Evolutionary conservation across 2,888 invertebrate species (phyloP).

Genomic region (Tenthredo mesomela): DNA sequence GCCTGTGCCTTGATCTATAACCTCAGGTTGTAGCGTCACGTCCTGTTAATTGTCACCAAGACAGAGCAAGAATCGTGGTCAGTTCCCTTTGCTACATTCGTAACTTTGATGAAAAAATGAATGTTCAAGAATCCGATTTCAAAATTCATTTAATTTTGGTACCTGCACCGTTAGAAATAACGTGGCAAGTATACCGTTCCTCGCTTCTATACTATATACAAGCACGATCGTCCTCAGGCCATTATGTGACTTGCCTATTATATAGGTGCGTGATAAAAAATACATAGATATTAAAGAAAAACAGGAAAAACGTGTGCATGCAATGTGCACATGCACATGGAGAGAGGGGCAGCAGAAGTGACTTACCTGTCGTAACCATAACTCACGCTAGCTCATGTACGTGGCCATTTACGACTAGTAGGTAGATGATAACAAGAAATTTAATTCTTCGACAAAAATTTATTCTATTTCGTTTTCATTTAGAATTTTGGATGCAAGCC

Average conservation of each 20-base stretch:
- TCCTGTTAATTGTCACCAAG: conserved; percentile 51
- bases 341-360: not conserved
- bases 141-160: not conserved
- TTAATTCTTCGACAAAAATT: not conserved
- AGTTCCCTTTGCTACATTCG: not conserved
- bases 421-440: not conserved
- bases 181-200: conserved; percentile 5
- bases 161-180: not conserved
- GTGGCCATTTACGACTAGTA: not conserved
- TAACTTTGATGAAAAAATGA: not conserved
- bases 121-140: not conserved
- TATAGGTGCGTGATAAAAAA: not conserved
- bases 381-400: not conserved
- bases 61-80: not conserved
- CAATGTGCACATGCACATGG: not conserved
- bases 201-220: not conserved
- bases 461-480: not conserved
- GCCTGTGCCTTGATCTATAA: conserved; percentile 48
- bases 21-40: conserved; percentile 46
- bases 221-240: conserved; percentile 1
- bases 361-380: conserved; percentile 6
- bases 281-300: not conserved
- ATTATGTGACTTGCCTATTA: conserved; percentile 23
- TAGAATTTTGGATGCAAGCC: not conserved
- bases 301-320: conserved; percentile 7